A percentile compares a stretch with the other conserved stretches of the same genome.
phyloP scores from a whole-genome alignment of 2,113 vertebrate genomes.

The Galemys pyrenaicus region DNA sequence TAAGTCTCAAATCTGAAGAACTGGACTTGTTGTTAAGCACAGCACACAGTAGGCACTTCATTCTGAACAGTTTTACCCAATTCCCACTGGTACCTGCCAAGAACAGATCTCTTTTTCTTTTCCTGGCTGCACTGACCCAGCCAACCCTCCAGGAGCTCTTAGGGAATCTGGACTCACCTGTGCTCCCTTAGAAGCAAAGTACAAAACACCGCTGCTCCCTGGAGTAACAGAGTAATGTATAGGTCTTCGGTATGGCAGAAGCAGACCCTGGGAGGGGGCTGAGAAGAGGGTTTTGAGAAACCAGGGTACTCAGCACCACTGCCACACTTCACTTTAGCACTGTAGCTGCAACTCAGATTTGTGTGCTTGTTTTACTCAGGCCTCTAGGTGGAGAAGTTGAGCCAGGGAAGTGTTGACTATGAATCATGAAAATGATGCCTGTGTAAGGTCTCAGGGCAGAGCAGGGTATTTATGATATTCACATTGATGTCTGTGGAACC shows the following conservation, averaged over 20 bases:
- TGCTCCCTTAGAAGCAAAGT: slow-evolving; percentile 48
- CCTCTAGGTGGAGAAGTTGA: slow-evolving; percentile 62
- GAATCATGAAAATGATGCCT: not conserved
- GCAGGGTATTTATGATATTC: not conserved
- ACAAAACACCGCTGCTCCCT: no score
- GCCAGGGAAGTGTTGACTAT: not conserved
- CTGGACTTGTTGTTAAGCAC: not conserved
- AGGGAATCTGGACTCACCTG: slow-evolving; percentile 75
- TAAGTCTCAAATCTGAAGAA: not conserved
- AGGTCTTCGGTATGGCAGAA: no score
- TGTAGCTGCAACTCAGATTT: no score
- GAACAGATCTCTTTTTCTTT: not conserved
- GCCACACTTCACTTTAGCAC: no score
- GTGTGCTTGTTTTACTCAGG: slow-evolving; percentile 22
- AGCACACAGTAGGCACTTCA: not conserved
- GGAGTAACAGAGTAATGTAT: no score
- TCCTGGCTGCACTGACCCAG: not conserved
- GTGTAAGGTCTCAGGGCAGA: not conserved
- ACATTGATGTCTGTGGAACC: not conserved
- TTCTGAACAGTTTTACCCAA: not conserved
- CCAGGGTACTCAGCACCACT: no score
- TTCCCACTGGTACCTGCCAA: not conserved
- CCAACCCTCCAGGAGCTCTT: not conserved
- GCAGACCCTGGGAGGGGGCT: no score
- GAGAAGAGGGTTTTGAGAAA: no score